phyloP scores from a whole-genome alignment of 2,888 invertebrate species.

The Colletes collaris region DNA sequence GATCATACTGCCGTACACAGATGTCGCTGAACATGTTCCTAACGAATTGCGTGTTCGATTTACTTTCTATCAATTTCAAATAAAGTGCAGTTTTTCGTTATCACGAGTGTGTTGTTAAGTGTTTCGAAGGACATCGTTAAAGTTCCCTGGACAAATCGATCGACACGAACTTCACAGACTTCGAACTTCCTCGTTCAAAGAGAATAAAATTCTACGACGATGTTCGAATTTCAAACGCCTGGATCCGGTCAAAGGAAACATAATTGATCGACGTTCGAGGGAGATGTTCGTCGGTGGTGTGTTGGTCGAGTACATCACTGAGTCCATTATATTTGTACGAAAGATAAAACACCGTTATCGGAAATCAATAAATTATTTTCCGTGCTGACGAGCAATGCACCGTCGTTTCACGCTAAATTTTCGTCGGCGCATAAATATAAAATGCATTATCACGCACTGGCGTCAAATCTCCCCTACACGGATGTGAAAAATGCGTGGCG shows the following conservation, averaged over 20 bases:
- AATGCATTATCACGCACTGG: constrained; percentile 52
- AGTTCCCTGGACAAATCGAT: background rate
- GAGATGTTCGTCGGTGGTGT: background rate
- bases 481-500: constrained; percentile 24
- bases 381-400: constrained; percentile 45
- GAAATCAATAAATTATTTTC: constrained; percentile 62
- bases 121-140: background rate
- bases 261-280: background rate
- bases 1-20: background rate
- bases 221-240: background rate
- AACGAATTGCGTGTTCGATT: background rate
- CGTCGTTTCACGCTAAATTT: constrained; percentile 52
- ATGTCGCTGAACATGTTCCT: constrained; percentile 18
- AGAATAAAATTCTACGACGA: background rate
- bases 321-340: constrained; percentile 52
- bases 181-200: too few species aligned
- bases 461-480: constrained; percentile 32
- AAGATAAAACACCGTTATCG: constrained; percentile 57
- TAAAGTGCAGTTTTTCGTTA: background rate
- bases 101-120: background rate
- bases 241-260: background rate
- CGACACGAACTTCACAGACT: too few species aligned
- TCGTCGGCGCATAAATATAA: constrained; percentile 54
- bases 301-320: constrained; percentile 29
- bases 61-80: background rate